Base-by-base conservation (phyloP, 2,113 vertebrate species). In the Cyanistes caeruleus region DNA sequence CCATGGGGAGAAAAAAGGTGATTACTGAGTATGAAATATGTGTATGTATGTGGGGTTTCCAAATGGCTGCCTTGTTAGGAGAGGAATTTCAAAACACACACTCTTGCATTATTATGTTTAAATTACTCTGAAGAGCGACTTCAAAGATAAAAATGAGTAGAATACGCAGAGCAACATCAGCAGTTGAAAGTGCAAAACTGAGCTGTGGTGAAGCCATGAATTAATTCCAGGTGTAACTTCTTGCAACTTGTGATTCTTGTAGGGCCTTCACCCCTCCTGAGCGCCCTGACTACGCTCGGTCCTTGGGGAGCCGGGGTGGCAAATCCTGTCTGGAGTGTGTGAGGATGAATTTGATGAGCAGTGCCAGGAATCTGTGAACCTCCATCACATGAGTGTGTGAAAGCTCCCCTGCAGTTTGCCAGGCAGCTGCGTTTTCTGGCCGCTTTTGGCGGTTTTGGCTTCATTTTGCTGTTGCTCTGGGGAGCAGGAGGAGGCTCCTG, bases 381-480 rank as follows among this genome's bases (percentile, higher is more conserved):
- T 14, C 13, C 51, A 8, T 28, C 30, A 2, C 2, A 0, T 0
- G 10, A 31, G 20, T 1, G 20, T 81, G 10, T 24, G 2, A 65
- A 22, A 41, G 8, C 30, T 10, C 4, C 56, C 78, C 33, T 44
- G 65, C 48, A 12, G 31, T 13, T 44, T 13, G 14, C 2, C 2
- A 7, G 22, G 23, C 52, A 64, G 24, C 22, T 79, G 49, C 52
- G 1, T 18, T 56, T 68, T 37, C 33, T n/a, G 60, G 3, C 3
- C 0, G 0, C 28, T 84, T 2, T 7, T 13, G 16, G 1, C 12
- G 7, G 14, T 65, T 73, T 37, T 65, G 58, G 24, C 31, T 62
- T 62, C 0, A 0, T 23, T 77, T 86, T 44, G 13, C 51, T 74
- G 46, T 46, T 56, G 4, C 11, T 0, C 41, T 51, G 69, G 37